Conservation (phyloP, 2,888 invertebrate genomes). For the Ariolimax columbianus region DNA sequence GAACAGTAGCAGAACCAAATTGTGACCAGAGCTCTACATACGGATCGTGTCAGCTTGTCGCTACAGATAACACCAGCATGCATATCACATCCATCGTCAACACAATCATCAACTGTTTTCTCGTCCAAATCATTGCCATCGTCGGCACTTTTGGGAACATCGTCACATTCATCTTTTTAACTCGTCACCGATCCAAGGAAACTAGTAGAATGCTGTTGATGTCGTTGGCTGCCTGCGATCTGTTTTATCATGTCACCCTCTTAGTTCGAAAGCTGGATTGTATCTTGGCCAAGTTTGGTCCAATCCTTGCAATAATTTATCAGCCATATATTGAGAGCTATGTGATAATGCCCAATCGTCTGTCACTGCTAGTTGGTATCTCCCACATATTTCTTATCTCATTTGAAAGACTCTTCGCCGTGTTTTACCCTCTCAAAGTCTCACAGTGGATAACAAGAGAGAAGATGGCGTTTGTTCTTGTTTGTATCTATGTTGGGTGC, state of each 20-base stretch:
- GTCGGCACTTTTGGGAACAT: slow-evolving; percentile 6
- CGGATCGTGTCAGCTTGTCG: too few species aligned
- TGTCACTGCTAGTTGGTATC: not conserved
- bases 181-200: not conserved
- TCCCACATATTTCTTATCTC: not conserved
- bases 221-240: slow-evolving; percentile 12
- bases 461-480: not conserved
- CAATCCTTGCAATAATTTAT: not conserved
- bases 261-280: not conserved
- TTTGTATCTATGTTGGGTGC: not conserved
- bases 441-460: not conserved
- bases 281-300: not conserved
- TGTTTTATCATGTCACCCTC: not conserved
- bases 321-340: not conserved
- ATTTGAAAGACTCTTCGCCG: not conserved
- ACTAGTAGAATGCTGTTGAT: not conserved
- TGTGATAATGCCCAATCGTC: not conserved
- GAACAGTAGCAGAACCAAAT: too few species aligned
- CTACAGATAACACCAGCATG: not conserved
- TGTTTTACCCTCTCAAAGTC: slow-evolving; percentile 9
- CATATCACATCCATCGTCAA: not conserved
- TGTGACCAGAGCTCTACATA: too few species aligned
- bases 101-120: not conserved
- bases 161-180: not conserved
- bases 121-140: not conserved